Evolutionary conservation across 2,888 invertebrate genomes (phyloP).

Genomic region (Drosophila buzzatii): DNA sequence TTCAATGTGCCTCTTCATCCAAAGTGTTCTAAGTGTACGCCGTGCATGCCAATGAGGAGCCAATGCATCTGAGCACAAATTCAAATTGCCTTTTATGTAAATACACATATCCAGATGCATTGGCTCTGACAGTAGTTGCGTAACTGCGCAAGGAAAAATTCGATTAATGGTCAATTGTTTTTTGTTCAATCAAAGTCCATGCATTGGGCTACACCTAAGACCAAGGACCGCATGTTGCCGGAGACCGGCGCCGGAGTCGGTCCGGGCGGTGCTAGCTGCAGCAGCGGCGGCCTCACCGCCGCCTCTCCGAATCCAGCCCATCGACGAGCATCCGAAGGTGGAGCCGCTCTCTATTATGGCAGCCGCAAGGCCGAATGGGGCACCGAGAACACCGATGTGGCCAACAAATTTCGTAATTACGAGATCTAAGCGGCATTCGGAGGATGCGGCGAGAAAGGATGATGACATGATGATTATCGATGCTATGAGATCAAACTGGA

Average conservation of each 20-base stretch:
- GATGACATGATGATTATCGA: conserved; percentile 36
- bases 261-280: conserved; percentile 74
- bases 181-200: conserved; percentile 88
- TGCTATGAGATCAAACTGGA: conserved; percentile 21
- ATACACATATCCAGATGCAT: conserved; percentile 35
- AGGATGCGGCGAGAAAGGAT: background rate
- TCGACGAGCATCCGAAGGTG: conserved; percentile 93
- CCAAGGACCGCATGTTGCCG: conserved; percentile 94
- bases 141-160: background rate
- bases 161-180: conserved; percentile 39
- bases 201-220: conserved; percentile 96
- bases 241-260: conserved; percentile 84
- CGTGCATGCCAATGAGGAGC: conserved; percentile 52
- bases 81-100: conserved; percentile 20
- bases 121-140: conserved; percentile 40
- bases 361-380: conserved; percentile 88
- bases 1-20: conserved; percentile 73
- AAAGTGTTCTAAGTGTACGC: conserved; percentile 50
- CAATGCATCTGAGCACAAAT: conserved; percentile 44
- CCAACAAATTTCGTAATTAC: conserved; percentile 95
- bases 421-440: conserved; percentile 89
- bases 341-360: conserved; percentile 90
- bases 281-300: conserved; percentile 87
- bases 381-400: conserved; percentile 92
- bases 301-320: conserved; percentile 87